Evolutionary conservation across 2,797 vertebrate genomes (phyloP), one percentile per base, ranked within the genome.

Genomic region (Sebastes reedi): DNA sequence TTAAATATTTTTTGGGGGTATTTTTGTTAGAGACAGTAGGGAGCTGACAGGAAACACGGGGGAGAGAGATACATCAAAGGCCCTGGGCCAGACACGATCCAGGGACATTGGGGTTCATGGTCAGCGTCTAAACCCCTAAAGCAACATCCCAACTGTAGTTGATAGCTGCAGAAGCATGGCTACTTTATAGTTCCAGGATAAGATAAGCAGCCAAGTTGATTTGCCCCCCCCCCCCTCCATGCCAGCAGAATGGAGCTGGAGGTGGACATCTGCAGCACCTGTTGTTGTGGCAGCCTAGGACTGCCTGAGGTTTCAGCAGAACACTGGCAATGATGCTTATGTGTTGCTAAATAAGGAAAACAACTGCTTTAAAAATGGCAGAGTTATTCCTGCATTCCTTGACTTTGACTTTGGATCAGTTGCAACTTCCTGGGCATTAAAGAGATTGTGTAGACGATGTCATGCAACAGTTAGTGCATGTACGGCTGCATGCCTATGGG

Each of bases 391-490:
- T 25, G 34, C 7, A 72, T n/a, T 36, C 46, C n/a, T 50, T 67
- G 22, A 14, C n/a, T 60, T 27, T 29, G 25, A 73, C 50, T 50
- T 7, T 11, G 14, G 20, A 62, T 80, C 24, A 39, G 22, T 52
- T 60, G 59, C 58, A 29, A 69, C 32, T 36, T 69, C 76, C 36
- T 39, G 36, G 32, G 65, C 42, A 36, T 14, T 50, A 2, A 67
- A 25, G 13, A 69, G 39, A 12, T 72, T 71, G 85, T 58, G n/a
- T 39, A 39, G 20, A 59, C 39, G 39, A 42, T 74, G 50, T 42
- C 56, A 42, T 70, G 68, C 65, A 79, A 75, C 42, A 76, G 54
- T 78, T 64, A 52, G 18, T 25, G 36, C 14, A 67, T 4, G 55
- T 32, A 65, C 50, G 16, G 60, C 56, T 55, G 60, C 56, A 36